Percentiles rank a stretch among this genome's conserved stretches.
phyloP scores from a whole-genome alignment of 2,888 invertebrate species.

The Acanthosoma haemorrhoidale region DNA sequence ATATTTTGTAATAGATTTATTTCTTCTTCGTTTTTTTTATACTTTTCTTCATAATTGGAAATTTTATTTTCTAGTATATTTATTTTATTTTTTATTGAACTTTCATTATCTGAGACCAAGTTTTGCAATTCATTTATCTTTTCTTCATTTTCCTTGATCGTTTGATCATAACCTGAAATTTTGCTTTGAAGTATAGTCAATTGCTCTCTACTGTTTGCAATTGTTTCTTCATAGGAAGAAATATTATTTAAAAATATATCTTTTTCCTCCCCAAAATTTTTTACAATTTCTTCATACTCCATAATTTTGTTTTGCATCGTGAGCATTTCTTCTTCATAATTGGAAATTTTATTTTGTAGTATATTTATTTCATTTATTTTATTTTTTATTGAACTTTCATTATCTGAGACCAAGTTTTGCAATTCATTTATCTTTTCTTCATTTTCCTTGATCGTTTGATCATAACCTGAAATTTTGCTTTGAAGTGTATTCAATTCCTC shows the following conservation, averaged over 20 bases:
- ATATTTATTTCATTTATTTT: no score
- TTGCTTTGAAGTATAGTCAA: neutral
- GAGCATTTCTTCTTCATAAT: no score
- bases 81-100: neutral
- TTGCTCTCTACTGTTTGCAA: neutral
- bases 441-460: no score
- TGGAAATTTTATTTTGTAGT: no score
- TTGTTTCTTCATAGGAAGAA: neutral
- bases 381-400: no score
- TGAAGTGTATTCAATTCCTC: neutral
- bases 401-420: no score
- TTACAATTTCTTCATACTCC: no score
- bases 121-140: neutral
- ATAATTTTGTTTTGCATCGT: no score
- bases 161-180: neutral
- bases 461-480: no score
- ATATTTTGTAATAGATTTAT: neutral
- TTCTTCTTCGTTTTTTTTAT: neutral
- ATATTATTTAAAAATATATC: neutral
- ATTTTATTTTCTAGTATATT: neutral
- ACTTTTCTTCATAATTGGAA: neutral
- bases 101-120: neutral
- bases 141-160: neutral
- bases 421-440: no score
- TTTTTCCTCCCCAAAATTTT: no score